Evolutionary conservation across 2,888 invertebrate genomes (phyloP).

Genomic region (Toxonevra muliebris): DNA sequence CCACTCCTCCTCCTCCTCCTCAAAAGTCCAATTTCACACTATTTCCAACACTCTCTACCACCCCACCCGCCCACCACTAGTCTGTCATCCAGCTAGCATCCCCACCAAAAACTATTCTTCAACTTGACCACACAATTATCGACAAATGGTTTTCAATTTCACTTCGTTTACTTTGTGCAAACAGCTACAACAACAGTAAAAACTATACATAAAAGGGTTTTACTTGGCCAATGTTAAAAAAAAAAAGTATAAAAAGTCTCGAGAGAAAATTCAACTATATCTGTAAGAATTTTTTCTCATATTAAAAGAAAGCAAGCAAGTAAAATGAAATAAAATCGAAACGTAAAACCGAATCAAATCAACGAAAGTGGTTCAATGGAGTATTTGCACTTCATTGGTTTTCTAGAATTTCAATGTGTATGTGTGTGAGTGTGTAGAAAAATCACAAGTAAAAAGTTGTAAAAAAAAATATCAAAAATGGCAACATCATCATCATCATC

Average conservation of each 20-base stretch:
- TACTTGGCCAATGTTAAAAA: no score
- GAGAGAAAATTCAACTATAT: no score
- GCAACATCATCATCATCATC: no score
- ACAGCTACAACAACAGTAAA: no score
- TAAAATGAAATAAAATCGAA: background rate
- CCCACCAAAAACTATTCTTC: slow-evolving; percentile 8
- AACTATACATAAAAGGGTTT: no score
- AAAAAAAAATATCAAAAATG: no score
- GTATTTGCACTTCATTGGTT: slow-evolving; percentile 2
- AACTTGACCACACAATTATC: slow-evolving; percentile 47
- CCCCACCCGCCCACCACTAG: background rate
- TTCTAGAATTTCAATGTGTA: no score
- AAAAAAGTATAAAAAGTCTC: no score
- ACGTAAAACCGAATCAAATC: background rate
- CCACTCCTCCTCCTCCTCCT: no score
- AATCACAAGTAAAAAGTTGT: no score
- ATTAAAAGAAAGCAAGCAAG: background rate
- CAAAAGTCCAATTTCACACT: background rate
- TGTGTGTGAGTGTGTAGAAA: no score
- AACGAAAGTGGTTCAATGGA: background rate
- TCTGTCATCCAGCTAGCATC: no score
- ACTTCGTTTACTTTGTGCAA: slow-evolving; percentile 46
- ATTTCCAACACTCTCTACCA: background rate
- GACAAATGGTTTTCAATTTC: slow-evolving; percentile 53
- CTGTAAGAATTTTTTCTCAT: background rate